Evolutionary conservation across 1,140 invertebrate genomes (phyloP), one percentile per base, ranked within the genome.

Genomic region (Glossosoma conforme): DNA sequence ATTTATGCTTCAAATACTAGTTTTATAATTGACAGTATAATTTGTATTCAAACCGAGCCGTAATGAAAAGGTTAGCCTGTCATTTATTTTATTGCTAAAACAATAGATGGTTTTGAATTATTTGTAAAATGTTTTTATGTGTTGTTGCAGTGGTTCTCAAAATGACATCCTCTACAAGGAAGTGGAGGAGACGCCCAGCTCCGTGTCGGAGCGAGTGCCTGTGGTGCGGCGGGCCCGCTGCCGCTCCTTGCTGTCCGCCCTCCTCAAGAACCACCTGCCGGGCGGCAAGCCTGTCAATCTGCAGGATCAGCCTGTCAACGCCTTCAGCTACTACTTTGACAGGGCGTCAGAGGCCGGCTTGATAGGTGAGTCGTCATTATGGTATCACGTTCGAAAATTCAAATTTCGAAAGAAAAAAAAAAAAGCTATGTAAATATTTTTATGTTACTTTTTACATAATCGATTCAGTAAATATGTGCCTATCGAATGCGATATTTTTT

Each of bases 311-410:
- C 67, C 80, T 56, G 77, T 95, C 55, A 86, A 84, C 58, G 87
- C 91, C 5, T 93, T 98, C 71, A 94, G 91, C 50, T 97, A 96
- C 69, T 97, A 93, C 68, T 97, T 87, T 69, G 93, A 98, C 61
- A 75, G 91, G 43, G 90, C 90, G 15, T 80, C 84, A 0, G 93
- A 97, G 69, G 84, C 85, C 49, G 85, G 82, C 6, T 70, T 91
- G 18, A 85, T 88, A 44, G 80, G 82, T 82, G 54, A 66, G 20
- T 28, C 1, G 22, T 32, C 32, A 20, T 32, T 52, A 33, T 9
- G 15, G 3, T 40, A 20, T 40, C 37, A 8, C n/a, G n/a, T n/a
- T n/a, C n/a, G n/a, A n/a, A 6, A 28, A n/a, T 28, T 28, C 25
- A 28, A 28, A n/a, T 8, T 28, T 28, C 25, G 25, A 28, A 8